phyloP scores from a whole-genome alignment of 2,888 invertebrate species.

The Argynnis bischoffii region DNA sequence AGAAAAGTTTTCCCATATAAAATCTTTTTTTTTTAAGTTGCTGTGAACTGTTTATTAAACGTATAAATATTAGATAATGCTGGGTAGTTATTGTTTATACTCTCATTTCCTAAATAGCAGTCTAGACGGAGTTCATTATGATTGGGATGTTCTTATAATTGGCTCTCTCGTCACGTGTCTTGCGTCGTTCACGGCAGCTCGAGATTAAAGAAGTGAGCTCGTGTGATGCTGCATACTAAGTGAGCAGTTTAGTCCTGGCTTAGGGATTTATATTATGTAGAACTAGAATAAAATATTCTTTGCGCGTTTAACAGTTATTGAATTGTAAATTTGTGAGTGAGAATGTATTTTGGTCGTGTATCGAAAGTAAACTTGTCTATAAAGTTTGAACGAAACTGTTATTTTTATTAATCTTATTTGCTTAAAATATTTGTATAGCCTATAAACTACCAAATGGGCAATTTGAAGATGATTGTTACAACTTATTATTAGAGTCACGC shows the following conservation, averaged over 20 bases:
- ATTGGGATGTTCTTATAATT: constrained; percentile 21
- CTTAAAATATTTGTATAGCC: too few relatives aligned
- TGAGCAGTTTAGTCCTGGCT: constrained; percentile 14
- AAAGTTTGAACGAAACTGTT: background rate
- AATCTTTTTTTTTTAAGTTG: background rate
- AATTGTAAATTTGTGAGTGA: too few relatives aligned
- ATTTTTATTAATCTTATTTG: background rate
- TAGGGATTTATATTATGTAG: background rate
- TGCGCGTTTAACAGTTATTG: too few relatives aligned
- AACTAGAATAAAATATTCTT: too few relatives aligned
- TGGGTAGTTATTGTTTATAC: background rate
- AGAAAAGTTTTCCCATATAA: background rate
- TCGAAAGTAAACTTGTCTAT: background rate
- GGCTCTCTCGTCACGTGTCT: constrained; percentile 25
- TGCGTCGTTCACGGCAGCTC: constrained; percentile 26
- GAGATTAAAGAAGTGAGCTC: constrained; percentile 36
- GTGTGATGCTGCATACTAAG: constrained; percentile 34
- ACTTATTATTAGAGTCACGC: constrained; percentile 36
- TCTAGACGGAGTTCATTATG: constrained; percentile 25
- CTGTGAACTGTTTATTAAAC: background rate
- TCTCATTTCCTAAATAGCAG: background rate
- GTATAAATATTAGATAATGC: background rate
- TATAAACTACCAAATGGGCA: too few relatives aligned
- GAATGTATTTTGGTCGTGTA: too few relatives aligned
- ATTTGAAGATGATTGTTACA: constrained; percentile 1